Evolutionary conservation across 2,113 vertebrate species (phyloP), one percentile per base, ranked within the genome.

Genomic region (Poecilia latipinna): DNA sequence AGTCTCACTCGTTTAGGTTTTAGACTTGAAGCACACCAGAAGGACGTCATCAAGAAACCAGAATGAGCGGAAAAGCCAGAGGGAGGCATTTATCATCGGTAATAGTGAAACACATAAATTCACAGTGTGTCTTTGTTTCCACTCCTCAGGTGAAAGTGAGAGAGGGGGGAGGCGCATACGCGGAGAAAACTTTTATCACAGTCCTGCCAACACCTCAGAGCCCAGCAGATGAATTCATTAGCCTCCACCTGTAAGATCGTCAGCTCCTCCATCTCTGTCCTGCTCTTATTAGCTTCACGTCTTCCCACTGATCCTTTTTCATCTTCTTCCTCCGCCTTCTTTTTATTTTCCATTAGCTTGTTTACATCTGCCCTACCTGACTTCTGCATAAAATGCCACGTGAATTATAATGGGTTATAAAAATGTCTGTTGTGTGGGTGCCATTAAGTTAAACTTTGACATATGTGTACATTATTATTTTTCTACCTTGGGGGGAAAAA

Each of bases 151-250:
- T 86, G 66, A 82, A 61, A 72, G 26, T 37, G 32, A 68, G 37
- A 31, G 66, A 19, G 39, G 70, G 26, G 35, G 12, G 48, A 22
- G n/a, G 57, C 19, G 33, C 5, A 35, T 70, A 13, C 10, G 70
- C 35, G 24, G 64, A 73, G 26, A 19, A 70, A 61, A 64, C 33
- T 88, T 79, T 85, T 37, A 84, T 84, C 73, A 65, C 22, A 2
- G 74, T 75, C 65, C 75, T 71, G 74, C 83, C 83, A 65, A 65
- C 83, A 76, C 70, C 81, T 74, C 26, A 29, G 19, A 83, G 64
- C 65, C 51, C 61, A 63, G 75, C 32, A 1, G 70, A 86, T 86
- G 77, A 89, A 85, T 82, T 87, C 83, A 88, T 90, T 89, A 89
- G 70, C 82, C 78, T 70, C 69, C n/a, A 77, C 79, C 70, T 68